phyloP scores from a whole-genome alignment of 1,140 invertebrate genomes.

The Heliconius himera region DNA sequence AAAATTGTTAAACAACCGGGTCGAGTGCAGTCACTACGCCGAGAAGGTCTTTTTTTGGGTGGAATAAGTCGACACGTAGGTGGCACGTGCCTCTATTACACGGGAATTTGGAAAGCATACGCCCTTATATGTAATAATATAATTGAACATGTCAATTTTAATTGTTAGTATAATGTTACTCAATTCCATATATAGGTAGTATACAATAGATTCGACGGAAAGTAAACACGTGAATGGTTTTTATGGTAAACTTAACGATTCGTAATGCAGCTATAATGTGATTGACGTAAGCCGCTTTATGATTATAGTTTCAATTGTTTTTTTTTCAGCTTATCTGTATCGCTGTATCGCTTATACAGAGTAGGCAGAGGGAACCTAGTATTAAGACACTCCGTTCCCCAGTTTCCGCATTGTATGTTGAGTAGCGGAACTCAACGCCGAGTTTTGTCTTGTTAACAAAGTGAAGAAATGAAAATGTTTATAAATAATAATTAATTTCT shows the following conservation, averaged over 20 bases:
- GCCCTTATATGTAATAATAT: slow-evolving; percentile 29
- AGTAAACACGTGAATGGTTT: background rate
- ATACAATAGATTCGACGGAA: background rate
- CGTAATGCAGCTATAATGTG: background rate
- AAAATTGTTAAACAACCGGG: slow-evolving; percentile 56
- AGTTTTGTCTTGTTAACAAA: too few relatives aligned
- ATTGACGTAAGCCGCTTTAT: background rate
- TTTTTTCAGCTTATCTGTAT: too few relatives aligned
- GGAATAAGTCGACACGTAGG: slow-evolving; percentile 43
- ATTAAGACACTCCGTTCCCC: too few relatives aligned
- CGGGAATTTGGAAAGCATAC: slow-evolving; percentile 57
- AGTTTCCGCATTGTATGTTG: too few relatives aligned
- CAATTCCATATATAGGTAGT: background rate
- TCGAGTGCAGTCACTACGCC: slow-evolving; percentile 54
- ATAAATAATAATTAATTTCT: too few relatives aligned
- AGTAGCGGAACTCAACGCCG: too few relatives aligned
- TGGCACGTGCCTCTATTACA: slow-evolving; percentile 53
- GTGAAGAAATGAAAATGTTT: too few relatives aligned
- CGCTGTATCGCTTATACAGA: too few relatives aligned
- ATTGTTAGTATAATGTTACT: background rate
- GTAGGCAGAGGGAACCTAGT: too few relatives aligned
- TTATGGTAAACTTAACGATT: background rate
- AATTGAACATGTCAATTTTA: background rate
- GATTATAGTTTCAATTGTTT: background rate
- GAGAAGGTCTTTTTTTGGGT: slow-evolving; percentile 37